Conservation (phyloP, 2,797 vertebrate species). For the Ficedula albicollis region DNA sequence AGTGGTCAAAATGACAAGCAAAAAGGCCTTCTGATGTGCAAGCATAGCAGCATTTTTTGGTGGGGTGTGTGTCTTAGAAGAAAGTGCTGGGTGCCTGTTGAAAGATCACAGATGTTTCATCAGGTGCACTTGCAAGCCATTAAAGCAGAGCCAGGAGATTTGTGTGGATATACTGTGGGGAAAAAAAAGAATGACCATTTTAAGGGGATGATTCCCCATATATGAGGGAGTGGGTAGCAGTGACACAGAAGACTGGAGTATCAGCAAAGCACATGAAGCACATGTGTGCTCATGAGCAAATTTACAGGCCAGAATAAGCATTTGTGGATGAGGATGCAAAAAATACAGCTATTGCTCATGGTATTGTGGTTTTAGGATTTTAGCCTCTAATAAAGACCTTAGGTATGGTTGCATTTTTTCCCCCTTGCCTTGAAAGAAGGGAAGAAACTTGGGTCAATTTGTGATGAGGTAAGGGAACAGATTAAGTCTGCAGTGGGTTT, state of each 20-base stretch:
- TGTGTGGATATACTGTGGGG: background rate
- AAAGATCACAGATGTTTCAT: background rate
- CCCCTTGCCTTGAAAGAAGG: background rate
- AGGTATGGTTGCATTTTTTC: rapidly evolving
- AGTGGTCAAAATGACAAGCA: background rate
- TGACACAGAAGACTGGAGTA: background rate
- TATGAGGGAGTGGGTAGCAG: background rate
- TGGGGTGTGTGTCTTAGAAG: background rate
- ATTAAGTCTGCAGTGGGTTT: slow-evolving; percentile 73
- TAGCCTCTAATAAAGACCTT: background rate
- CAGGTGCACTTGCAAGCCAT: background rate
- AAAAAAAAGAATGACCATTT: background rate
- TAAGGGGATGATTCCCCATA: background rate
- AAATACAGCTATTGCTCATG: background rate
- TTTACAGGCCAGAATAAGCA: background rate
- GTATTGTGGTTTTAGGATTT: background rate
- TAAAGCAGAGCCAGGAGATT: background rate
- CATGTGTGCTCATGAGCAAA: background rate
- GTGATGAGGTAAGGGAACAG: slow-evolving; percentile 64
- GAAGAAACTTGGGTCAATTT: slow-evolving; percentile 46
- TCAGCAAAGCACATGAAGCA: background rate
- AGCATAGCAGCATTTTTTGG: background rate
- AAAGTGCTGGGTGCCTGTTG: background rate
- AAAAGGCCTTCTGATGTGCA: background rate
- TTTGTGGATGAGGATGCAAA: background rate